Base-by-base conservation (phyloP, 1,140 invertebrate species). In the Pogonomyrmex californicus region DNA sequence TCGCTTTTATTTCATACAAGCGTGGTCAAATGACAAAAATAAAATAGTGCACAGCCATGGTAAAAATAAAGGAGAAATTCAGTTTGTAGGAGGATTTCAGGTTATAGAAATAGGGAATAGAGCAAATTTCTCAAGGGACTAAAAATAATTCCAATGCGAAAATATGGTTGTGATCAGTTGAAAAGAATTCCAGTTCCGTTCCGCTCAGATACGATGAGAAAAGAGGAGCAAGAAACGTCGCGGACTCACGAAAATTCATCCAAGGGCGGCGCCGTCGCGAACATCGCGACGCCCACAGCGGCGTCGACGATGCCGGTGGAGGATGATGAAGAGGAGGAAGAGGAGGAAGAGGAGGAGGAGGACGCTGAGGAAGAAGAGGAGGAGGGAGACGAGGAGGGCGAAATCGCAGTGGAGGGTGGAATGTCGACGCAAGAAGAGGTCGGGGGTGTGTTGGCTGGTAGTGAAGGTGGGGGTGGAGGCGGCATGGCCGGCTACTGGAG, bases 401-500 rank as follows among this genome's bases (percentile, higher is more conserved):
- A 82, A 76, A 90, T 65, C 86, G 90, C 66, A 87, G 93, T 88
- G 75, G 90, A 87, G 65, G 90, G 85, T 60, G 87, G 54, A 86
- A 92, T 89, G 87, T 93, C 93, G 94, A 90, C 93, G 92, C 90
- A 88, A 94, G 94, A 85, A 95, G 96, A 90, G 92, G 93, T 91
- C 86, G 95, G 93, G 92, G 92, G 79, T 91, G 93, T 96, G 95
- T 86, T 96, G 95, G 92, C 96, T 95, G 95, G 94, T 95, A 92
- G 93, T 93, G 91, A 95, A 90, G 86, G 92, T 95, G 96, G 87
- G 95, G 90, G 92, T 93, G 94, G 94, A 85, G 95, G 96, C 88
- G 92, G 94, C 92, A 94, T 95, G 94, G 95, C 96, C 93, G 96
- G 96, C 88, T 96, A 95, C 94, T 96, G 96, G 96, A 95, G 96